These are phyloP conservation scores for Toxonevra muliebris DNA, from an alignment of 2,888 invertebrate species.

Conservation along the genomic window DNA sequence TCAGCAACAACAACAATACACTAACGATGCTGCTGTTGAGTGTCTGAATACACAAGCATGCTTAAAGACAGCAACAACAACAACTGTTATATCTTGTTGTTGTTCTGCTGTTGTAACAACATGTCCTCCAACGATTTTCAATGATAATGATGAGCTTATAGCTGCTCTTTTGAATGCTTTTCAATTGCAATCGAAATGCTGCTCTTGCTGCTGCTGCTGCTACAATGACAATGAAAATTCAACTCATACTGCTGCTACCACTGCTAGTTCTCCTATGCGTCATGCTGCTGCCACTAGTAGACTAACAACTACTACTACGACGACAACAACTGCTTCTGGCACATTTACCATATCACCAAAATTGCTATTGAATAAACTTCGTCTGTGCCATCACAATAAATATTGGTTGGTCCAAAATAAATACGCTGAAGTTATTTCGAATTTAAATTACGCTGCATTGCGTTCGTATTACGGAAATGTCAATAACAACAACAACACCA, in stretches of 20 bases:
- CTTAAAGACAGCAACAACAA: slow-evolving; percentile 18
- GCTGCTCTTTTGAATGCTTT: slow-evolving; percentile 63
- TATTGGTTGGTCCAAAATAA: slow-evolving; percentile 67
- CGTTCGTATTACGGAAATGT: slow-evolving; percentile 59
- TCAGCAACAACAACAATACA: slow-evolving; percentile 35
- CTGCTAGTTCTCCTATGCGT: background rate
- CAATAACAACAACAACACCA: slow-evolving; percentile 13
- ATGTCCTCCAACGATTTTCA: slow-evolving; percentile 44
- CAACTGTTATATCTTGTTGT: slow-evolving; percentile 3
- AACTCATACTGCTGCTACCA: slow-evolving; percentile 19
- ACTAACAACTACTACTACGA: slow-evolving; percentile 2
- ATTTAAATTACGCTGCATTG: slow-evolving; percentile 62
- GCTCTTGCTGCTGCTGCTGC: slow-evolving; percentile 18
- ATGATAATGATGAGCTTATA: slow-evolving; percentile 64
- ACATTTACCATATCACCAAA: slow-evolving; percentile 60
- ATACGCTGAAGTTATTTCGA: slow-evolving; percentile 65
- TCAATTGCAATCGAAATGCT: slow-evolving; percentile 59
- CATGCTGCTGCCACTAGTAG: slow-evolving; percentile 12
- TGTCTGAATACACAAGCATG: slow-evolving; percentile 23
- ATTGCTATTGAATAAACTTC: slow-evolving; percentile 64
- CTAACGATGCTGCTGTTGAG: slow-evolving; percentile 49
- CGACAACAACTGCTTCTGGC: slow-evolving; percentile 22
- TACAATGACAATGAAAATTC: slow-evolving; percentile 30
- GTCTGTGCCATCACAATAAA: slow-evolving; percentile 64
- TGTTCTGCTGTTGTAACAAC: slow-evolving; percentile 25